These are phyloP conservation scores for Cherax quadricarinatus DNA, from an alignment of 1,140 invertebrate genomes.

Conservation along the genomic window DNA sequence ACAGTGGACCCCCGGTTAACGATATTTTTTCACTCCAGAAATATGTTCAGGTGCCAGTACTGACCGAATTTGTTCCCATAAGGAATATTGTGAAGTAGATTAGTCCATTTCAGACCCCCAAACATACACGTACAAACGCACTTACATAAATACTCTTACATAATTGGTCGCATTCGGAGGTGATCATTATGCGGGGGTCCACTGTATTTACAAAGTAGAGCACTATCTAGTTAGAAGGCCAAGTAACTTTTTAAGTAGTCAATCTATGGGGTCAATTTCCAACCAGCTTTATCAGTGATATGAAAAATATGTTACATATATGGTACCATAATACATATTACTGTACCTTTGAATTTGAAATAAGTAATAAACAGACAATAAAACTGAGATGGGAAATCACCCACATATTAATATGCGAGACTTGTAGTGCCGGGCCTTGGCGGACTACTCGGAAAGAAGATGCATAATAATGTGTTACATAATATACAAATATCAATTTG, in stretches of 20 bases:
- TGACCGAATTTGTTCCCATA: no score
- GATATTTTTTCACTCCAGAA: no score
- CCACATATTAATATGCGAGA: not conserved
- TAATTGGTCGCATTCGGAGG: no score
- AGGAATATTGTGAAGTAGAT: no score
- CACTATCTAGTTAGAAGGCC: not conserved
- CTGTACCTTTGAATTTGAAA: not conserved
- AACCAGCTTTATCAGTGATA: not conserved
- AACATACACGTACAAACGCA: no score
- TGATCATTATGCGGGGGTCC: no score
- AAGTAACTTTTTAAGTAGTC: not conserved
- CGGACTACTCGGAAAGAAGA: not conserved
- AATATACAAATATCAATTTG: no score
- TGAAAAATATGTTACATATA: not conserved
- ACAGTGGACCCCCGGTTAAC: no score
- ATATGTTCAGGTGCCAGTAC: no score
- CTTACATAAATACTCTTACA: no score
- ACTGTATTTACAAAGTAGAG: not conserved
- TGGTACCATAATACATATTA: not conserved
- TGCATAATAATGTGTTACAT: not conserved
- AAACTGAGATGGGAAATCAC: not conserved
- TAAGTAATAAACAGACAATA: not conserved
- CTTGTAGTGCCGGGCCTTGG: not conserved
- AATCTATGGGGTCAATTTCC: not conserved
- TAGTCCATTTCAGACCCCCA: no score